Base-by-base conservation (phyloP, 2,797 vertebrate genomes). In the Dipus sagitta region DNA sequence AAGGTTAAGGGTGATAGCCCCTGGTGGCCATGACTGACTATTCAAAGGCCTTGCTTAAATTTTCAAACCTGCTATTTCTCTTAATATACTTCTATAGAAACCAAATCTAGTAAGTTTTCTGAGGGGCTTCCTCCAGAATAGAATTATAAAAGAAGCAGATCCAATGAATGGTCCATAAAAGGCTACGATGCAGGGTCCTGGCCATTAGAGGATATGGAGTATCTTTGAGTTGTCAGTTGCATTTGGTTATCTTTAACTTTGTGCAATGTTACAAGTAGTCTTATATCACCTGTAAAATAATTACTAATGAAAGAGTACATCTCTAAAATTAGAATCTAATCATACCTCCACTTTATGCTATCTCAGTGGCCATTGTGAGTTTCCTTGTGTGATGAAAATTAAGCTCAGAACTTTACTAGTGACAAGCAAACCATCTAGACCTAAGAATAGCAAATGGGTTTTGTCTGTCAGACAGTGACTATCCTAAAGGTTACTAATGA, bases 11-110 rank as follows among this genome's bases (percentile, higher is more conserved):
- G 21, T 62, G 68, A 67, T 60, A 75, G n/a, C 4, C n/a, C 18
- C 32, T 64, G 70, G 64, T n/a, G 65, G 60, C 34, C 84, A 67
- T 67, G 65, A 70, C 52, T 62, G 11, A 75, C 76, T 42, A 18
- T 32, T 47, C 78, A 68, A 84, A 93, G 85, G 54, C 67, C 32
- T 94, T 83, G 75, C 32, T 94, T 87, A 83, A 52, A 88, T 67
- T 90, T 94, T 94, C 78, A 89, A 85, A 94, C 47, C 76, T 91
- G 65, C 47, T 91, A 30, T 89, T 95, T 28, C 65, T 89, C 52
- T 74, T 75, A 54, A 68, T 93, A 83, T 4, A 13, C 30, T 60
- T 71, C 91, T 38, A 77, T 68, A 79, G 18, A 96, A 84, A 70
- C 1, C 71, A 86, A 89, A 92, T 81, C 68, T 71, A 82, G 77